These are phyloP conservation scores for Upupa epops DNA, from an alignment of 2,113 vertebrate genomes.

Conservation along the genomic window DNA sequence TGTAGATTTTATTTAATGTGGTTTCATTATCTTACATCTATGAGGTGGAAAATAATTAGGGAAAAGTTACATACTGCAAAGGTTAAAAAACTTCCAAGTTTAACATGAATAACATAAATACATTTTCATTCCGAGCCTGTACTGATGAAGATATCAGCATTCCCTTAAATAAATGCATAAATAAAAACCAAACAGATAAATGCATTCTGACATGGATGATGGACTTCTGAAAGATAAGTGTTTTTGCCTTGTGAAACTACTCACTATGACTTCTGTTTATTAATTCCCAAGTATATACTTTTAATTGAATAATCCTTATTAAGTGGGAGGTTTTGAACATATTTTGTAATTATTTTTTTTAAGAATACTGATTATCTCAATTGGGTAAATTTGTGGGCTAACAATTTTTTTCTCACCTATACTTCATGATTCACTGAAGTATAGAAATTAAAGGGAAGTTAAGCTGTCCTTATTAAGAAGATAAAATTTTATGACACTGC, in stretches of 20 bases:
- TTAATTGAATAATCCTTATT: not conserved
- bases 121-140: not conserved
- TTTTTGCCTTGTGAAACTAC: not conserved
- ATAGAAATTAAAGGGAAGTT: not conserved
- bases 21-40: not conserved
- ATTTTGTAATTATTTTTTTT: not conserved
- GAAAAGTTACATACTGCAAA: not conserved
- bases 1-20: not conserved
- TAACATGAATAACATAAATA: not conserved
- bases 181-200: not conserved
- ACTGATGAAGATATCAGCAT: not conserved
- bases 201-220: not conserved
- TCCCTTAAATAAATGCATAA: not conserved
- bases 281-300: not conserved
- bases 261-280: not conserved
- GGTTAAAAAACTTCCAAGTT: not conserved
- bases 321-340: not conserved
- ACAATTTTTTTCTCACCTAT: not conserved
- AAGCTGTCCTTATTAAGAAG: not conserved
- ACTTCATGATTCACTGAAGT: not conserved
- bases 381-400: not conserved
- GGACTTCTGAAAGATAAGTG: not conserved
- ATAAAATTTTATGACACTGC: not conserved
- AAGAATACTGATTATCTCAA: not conserved
- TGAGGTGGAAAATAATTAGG: not conserved